Evolutionary conservation across 2,888 invertebrate genomes (phyloP), one percentile per base, ranked within the genome.

Genomic region (Oscheius sp.): DNA sequence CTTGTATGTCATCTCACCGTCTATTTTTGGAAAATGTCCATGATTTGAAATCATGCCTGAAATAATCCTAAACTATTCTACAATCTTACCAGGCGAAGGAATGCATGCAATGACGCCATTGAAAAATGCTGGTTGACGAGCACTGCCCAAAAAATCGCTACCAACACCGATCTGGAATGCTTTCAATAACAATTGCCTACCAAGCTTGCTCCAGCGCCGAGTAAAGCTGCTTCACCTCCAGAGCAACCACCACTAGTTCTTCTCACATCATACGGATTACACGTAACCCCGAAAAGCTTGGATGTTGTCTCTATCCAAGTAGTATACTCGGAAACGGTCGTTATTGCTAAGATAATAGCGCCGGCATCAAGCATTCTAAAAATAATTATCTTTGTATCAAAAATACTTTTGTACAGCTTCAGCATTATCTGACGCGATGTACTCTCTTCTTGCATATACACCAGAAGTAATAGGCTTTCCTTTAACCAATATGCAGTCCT

Each of bases 141-240:
- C 30, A 36, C 50, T 50, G 20, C 64, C 64, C 8, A 24, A 50
- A 20, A 38, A 36, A n/a, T 64, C 64, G 28, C 64, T 64, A 22
- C 32, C 64, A 22, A 64, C n/a, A 9, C 62, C 62, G 9, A 62
- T 30, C 62, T 54, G 36, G 12, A 14, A 12, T 30, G 14, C 3
- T 12, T n/a, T 32, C n/a, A 54, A 30, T 6, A 8, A n/a, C 9
- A 24, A 20, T 2, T 9, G 36, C 17, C 38, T 38, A 67, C 59
- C 36, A 67, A 14, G 41, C 33, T 17, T 8, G 59, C 67, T 17
- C 49, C 67, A 22, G 67, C 59, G 1, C 57, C 57, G 14, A 44
- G 14, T 8, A 61, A 36, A 9, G 67, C 67, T 24, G 44, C 67
- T 17, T 67, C 67, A 2, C 67, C 67, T 30, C 67, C 67, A 49